These are phyloP conservation scores for Malurus leucopterus DNA, from an alignment of 2,797 vertebrate genomes.

Conservation along the genomic window DNA sequence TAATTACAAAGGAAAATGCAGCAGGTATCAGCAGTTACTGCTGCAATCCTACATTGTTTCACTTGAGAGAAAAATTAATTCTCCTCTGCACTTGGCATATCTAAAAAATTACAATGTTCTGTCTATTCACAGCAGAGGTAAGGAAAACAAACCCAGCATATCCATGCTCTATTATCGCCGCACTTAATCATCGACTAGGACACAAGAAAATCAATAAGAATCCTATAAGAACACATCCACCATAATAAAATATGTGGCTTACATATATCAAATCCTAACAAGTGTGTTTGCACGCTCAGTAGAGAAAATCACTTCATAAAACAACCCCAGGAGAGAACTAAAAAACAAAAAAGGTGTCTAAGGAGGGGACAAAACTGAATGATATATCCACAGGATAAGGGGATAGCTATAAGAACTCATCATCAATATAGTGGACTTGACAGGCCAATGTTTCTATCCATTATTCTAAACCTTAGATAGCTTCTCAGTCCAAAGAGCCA, in stretches of 20 bases:
- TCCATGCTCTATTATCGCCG: slow-evolving; percentile 31
- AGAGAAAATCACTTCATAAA: slow-evolving; percentile 48
- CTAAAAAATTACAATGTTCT: slow-evolving; percentile 3
- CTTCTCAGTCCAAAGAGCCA: background rate
- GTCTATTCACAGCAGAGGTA: slow-evolving; percentile 14
- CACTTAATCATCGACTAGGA: slow-evolving; percentile 38
- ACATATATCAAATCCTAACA: slow-evolving; percentile 55
- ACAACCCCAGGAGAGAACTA: slow-evolving; percentile 19
- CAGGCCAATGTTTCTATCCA: background rate
- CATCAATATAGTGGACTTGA: background rate
- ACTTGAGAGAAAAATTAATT: background rate
- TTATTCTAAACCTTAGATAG: background rate
- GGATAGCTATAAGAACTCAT: background rate
- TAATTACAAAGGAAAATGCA: background rate
- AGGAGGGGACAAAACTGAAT: background rate
- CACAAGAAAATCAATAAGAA: slow-evolving; percentile 54
- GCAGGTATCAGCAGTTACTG: background rate
- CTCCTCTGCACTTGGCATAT: background rate
- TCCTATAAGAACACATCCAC: slow-evolving; percentile 37
- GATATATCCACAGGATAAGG: background rate
- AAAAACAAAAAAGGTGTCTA: background rate
- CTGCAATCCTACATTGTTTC: background rate
- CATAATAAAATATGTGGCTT: slow-evolving; percentile 53
- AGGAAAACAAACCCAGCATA: slow-evolving; percentile 31
- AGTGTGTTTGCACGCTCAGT: slow-evolving; percentile 34